Conservation (phyloP, 2,113 vertebrate species). For the Xenopus tropicalis region UCB_Xtro_10.0 CM004447.2:85430001-85430500, state of each 20-base stretch:
- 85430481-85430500: not conserved
- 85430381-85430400: no score
- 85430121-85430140: constrained; percentile 91
- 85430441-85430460: not conserved
- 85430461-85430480: not conserved
- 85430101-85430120: constrained; percentile 94
- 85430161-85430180: constrained; percentile 95
- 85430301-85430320: not conserved
- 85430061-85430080: constrained; percentile 95
- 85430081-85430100: constrained; percentile 93
- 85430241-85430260: constrained; percentile 80
- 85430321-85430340: no score
- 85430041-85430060: constrained; percentile 97
- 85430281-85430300: not conserved
- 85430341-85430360: no score
- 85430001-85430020: not conserved
- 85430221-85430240: constrained; percentile 96
- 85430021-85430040: constrained; percentile 3
- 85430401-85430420: no score
- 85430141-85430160: constrained; percentile 92
- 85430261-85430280: constrained; percentile 22
- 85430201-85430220: constrained; percentile 94
- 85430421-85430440: no score
- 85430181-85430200: constrained; percentile 94
- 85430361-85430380: no score